These are phyloP conservation scores for Ephialtes manifestator DNA, from an alignment of 2,888 invertebrate genomes.

Conservation along the genomic window DNA sequence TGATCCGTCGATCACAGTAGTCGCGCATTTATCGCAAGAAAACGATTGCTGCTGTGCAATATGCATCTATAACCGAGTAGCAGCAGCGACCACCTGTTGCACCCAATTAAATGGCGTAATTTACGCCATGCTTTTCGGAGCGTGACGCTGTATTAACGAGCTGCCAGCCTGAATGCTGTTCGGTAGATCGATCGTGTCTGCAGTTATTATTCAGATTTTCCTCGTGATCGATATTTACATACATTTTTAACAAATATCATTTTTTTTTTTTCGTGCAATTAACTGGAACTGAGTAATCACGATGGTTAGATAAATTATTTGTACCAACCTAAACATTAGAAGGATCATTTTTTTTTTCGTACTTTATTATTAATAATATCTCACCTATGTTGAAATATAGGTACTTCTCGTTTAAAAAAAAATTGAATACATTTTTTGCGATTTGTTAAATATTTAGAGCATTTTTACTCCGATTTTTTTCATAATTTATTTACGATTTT, in stretches of 20 bases:
- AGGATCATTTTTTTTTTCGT: too few species aligned
- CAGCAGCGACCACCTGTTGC: slow-evolving; percentile 74
- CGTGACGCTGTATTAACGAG: slow-evolving; percentile 72
- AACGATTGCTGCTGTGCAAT: slow-evolving; percentile 49
- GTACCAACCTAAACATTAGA: not conserved
- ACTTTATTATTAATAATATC: too few species aligned
- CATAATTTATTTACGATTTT: too few species aligned
- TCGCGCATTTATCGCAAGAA: slow-evolving; percentile 38
- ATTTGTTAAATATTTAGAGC: too few species aligned
- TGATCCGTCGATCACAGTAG: slow-evolving; percentile 36
- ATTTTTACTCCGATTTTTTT: too few species aligned
- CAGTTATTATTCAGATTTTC: slow-evolving; percentile 49
- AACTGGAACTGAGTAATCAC: not conserved
- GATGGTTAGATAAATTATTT: not conserved
- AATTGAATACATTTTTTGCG: too few species aligned
- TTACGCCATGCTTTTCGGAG: slow-evolving; percentile 78
- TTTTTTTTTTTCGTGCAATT: slow-evolving; percentile 31
- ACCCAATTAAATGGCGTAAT: slow-evolving; percentile 80
- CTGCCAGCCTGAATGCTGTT: slow-evolving; percentile 14
- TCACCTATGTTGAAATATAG: too few species aligned
- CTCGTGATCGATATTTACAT: slow-evolving; percentile 48
- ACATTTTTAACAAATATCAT: not conserved
- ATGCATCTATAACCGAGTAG: slow-evolving; percentile 38
- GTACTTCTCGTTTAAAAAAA: too few species aligned
- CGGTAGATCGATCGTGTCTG: slow-evolving; percentile 44